Percentiles rank a stretch among this genome's conserved stretches.
Conservation (phyloP, 1,140 invertebrate species). For the Oscheius sp. region DNA sequence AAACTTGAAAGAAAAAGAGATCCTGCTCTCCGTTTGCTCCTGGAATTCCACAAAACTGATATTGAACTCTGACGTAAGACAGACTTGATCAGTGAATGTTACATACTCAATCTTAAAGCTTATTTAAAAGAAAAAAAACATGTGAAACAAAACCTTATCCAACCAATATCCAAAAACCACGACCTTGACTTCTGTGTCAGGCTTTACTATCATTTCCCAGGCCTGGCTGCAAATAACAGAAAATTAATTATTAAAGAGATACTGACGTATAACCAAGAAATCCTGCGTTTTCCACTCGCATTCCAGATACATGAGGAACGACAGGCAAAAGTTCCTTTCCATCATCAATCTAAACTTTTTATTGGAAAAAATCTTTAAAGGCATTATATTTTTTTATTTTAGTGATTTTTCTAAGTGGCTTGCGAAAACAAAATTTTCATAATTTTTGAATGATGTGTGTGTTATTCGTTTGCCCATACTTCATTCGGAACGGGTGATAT, state of each 20-base stretch:
- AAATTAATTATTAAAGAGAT: background rate
- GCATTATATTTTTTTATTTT: too few relatives aligned
- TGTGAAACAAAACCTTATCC: constrained; percentile 29
- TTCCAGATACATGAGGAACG: constrained; percentile 49
- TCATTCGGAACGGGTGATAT: too few relatives aligned
- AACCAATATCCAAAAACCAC: constrained; percentile 56
- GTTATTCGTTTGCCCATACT: too few relatives aligned
- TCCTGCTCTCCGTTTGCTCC: constrained; percentile 54
- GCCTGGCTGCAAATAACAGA: constrained; percentile 45
- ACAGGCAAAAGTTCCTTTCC: too few relatives aligned
- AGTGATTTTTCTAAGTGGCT: too few relatives aligned
- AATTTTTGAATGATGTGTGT: too few relatives aligned
- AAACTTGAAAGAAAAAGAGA: too few relatives aligned
- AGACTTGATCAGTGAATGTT: constrained; percentile 52
- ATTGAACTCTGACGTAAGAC: constrained; percentile 44
- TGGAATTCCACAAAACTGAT: constrained; percentile 54
- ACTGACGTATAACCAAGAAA: constrained; percentile 31
- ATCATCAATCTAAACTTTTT: too few relatives aligned
- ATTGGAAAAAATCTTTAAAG: too few relatives aligned
- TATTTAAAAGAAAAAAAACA: background rate
- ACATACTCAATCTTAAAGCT: constrained; percentile 40
- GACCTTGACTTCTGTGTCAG: constrained; percentile 43
- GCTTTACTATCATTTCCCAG: constrained; percentile 53
- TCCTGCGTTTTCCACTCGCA: constrained; percentile 47
- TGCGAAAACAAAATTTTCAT: too few relatives aligned